A percentile compares a stretch with the other conserved stretches of the same genome.
Evolutionary conservation across 2,797 vertebrate species (phyloP).

Genomic region (Leontopithecus rosalia): DNA sequence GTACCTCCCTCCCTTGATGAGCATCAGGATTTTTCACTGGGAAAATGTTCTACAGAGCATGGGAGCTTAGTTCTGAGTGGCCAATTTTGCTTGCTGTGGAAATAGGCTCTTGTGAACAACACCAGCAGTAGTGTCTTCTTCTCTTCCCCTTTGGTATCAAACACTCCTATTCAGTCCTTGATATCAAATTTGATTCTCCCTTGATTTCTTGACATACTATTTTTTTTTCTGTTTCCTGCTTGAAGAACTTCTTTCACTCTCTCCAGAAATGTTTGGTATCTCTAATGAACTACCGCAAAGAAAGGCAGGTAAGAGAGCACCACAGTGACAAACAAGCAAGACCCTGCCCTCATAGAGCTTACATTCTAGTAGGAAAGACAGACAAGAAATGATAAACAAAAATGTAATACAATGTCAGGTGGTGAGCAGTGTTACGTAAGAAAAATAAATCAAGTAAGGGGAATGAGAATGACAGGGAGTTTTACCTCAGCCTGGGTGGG

Average conservation of each 20-base stretch:
- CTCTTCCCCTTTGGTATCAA: neutral
- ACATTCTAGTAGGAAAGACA: neutral
- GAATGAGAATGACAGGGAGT: too few species aligned
- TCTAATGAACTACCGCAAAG: neutral
- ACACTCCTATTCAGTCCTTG: neutral
- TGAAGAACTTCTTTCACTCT: neutral
- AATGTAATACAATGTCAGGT: neutral
- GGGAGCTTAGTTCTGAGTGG: neutral
- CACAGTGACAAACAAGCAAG: neutral
- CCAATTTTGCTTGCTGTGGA: neutral
- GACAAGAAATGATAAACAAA: neutral
- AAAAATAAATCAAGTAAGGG: neutral
- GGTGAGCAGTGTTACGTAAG: neutral
- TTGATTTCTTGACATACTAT: neutral
- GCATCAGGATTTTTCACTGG: neutral
- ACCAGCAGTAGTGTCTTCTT: neutral
- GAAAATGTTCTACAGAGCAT: neutral
- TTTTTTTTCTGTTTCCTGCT: neutral
- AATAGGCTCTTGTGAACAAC: neutral
- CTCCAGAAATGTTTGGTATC: neutral
- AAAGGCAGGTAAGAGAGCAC: neutral
- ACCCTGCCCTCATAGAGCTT: neutral
- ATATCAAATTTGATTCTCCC: neutral
- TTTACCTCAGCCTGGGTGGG: neutral
- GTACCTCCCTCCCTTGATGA: neutral